Conservation (phyloP, 2,113 vertebrate genomes). For the Malaclemys terrapin region DNA sequence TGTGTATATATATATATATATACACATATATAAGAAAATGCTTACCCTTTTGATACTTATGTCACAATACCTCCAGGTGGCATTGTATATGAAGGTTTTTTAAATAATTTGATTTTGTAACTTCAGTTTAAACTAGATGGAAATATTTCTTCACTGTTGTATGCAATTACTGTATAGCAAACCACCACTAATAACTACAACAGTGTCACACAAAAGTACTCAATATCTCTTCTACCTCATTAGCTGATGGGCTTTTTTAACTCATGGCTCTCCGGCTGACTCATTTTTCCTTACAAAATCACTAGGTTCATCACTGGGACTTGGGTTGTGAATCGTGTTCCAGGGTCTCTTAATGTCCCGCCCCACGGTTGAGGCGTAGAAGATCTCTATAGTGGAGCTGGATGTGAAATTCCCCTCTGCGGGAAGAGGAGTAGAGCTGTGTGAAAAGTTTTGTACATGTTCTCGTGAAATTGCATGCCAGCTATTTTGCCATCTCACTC, state of each 20-base stretch:
- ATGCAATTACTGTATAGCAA: not conserved
- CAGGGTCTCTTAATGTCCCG: not conserved
- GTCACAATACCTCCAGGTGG: slow-evolving; percentile 65
- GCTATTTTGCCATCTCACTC: not conserved
- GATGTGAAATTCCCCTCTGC: not conserved
- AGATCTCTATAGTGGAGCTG: not conserved
- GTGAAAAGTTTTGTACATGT: not conserved
- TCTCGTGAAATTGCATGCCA: not conserved
- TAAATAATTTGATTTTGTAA: not conserved
- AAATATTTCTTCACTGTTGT: fast-evolving
- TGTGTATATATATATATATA: too few species aligned
- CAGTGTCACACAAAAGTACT: fast-evolving
- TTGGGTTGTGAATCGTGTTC: not conserved
- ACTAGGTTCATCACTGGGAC: not conserved
- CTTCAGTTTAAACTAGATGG: not conserved
- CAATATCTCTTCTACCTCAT: not conserved
- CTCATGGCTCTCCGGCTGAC: not conserved
- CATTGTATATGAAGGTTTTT: slow-evolving; percentile 56
- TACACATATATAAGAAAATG: not conserved
- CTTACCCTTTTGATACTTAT: not conserved
- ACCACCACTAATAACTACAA: fast-evolving
- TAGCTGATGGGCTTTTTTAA: fast-evolving
- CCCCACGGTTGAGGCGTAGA: not conserved
- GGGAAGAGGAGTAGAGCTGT: not conserved
- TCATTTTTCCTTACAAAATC: not conserved